A percentile compares a stretch with the other conserved stretches of the same genome.
Conservation (phyloP, 2,113 vertebrate species). For the Xenus cinereus region DNA sequence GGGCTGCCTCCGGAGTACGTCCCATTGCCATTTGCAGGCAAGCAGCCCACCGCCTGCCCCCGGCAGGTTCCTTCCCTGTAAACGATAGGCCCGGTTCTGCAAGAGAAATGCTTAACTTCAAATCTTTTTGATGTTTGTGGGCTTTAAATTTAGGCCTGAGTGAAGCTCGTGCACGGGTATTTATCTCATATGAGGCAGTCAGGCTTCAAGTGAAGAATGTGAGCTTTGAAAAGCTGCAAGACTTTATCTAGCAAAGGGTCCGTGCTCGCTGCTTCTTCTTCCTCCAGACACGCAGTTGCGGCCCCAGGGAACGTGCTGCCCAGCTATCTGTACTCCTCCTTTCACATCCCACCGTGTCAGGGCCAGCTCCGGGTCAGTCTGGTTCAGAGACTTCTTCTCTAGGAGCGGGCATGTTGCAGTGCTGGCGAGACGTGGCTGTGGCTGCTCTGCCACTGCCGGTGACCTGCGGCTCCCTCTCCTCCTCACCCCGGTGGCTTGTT, state of each 20-base stretch:
- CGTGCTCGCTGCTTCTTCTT: accelerated
- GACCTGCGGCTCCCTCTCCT: neutral
- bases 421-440: neutral
- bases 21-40: neutral
- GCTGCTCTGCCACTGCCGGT: neutral
- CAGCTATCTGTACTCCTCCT: neutral
- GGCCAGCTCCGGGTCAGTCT: neutral
- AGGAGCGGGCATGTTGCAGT: neutral
- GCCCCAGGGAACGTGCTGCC: neutral
- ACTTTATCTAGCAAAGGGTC: neutral
- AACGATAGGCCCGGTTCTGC: neutral
- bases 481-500: neutral
- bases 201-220: neutral
- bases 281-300: neutral
- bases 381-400: neutral
- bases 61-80: neutral
- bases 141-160: neutral
- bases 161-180: neutral
- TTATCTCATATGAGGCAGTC: neutral
- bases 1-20: neutral
- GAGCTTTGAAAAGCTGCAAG: neutral
- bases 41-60: neutral
- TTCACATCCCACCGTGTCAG: neutral
- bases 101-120: neutral
- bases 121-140: neutral